Evolutionary conservation across 1,140 invertebrate species (phyloP), one percentile per base, ranked within the genome.

Genomic region (Sycophaga agraensis): DNA sequence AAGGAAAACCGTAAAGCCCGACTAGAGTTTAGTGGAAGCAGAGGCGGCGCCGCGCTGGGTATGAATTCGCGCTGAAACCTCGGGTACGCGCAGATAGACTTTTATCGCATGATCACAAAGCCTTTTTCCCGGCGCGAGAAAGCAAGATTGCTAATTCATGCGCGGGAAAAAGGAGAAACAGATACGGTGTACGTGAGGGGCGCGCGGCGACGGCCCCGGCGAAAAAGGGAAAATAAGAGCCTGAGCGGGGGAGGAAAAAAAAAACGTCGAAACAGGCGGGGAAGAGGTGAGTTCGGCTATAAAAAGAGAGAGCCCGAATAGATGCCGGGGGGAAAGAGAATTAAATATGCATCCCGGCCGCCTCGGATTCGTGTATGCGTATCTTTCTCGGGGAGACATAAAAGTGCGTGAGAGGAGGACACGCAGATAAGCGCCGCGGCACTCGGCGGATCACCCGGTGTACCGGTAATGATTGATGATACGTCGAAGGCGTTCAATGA

Each of bases 141-240:
- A 39, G 17, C 17, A 12, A 56, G 34, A 56, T 45, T 56, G 26
- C 24, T 56, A 46, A 56, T 56, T 56, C 40, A 63, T 46, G 42
- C 21, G n/a, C 49, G 4, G 28, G 4, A 31, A 31, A 31, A 31
- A 31, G 4, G 28, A 31, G 11, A 31, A 31, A 31, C 4, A 6
- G 28, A 31, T n/a, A n/a, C n/a, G n/a, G n/a, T n/a, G n/a, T n/a
- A n/a, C n/a, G n/a, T n/a, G n/a, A n/a, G n/a, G n/a, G n/a, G n/a
- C n/a, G n/a, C n/a, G n/a, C n/a, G n/a, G n/a, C n/a, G n/a, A n/a
- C n/a, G n/a, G n/a, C n/a, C n/a, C n/a, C n/a, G n/a, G n/a, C n/a
- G n/a, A n/a, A n/a, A n/a, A 31, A 31, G 28, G 28, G 11, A 6
- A 31, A 31, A 31, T 4, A 31, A 11, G 28, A 31, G 11, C 5